Evolutionary conservation across 1,140 invertebrate genomes (phyloP), one percentile per base, ranked within the genome.

Genomic region (Pseudomyrmex concolor): DNA sequence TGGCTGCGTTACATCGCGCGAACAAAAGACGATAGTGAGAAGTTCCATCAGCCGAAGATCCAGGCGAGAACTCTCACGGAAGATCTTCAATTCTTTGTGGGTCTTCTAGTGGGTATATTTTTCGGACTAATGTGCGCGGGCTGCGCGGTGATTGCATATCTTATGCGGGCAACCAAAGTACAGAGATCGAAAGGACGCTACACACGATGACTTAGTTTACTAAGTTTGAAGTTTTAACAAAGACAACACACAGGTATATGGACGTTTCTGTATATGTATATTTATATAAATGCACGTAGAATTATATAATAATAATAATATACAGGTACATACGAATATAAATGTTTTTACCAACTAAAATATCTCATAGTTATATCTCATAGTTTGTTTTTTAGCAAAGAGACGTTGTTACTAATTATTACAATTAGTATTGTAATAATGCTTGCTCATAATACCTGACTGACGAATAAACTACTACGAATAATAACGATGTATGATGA

Each of bases 211-310:
- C 34, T 34, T 34, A 34, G 88, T 70, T 48, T 19, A 57, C 25
- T 66, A 12, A n/a, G 55, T 59, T 76, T 19, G 45, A 77, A 19
- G n/a, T 45, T 45, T 7, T n/a, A 13, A 82, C 12, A 19, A 17
- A 80, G 9, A 60, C 54, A 10, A 54, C 64, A 64, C 51, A 5
- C 34, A 5, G 5, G 34, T 7, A 34, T 48, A 84, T 78, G 73
- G 68, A 86, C 87, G 80, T 72, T 92, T 91, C 89, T 86, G 91
- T 88, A 91, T 90, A 89, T 92, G 90, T 93, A 93, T 78, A 71
- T 93, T 92, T 92, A 93, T 92, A 93, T 93, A 93, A 93, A 93
- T 93, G 91, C 91, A 93, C 89, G 86, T 92, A 90, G 91, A 90
- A 88, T 34, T 34, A 34, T 34, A 34, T 34, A 34, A 34, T 34